A percentile compares a stretch with the other conserved stretches of the same genome.
These are phyloP conservation scores for Seriola quinqueradiata DNA, from an alignment of 2,113 vertebrate genomes.

Conservation along the genomic window DNA sequence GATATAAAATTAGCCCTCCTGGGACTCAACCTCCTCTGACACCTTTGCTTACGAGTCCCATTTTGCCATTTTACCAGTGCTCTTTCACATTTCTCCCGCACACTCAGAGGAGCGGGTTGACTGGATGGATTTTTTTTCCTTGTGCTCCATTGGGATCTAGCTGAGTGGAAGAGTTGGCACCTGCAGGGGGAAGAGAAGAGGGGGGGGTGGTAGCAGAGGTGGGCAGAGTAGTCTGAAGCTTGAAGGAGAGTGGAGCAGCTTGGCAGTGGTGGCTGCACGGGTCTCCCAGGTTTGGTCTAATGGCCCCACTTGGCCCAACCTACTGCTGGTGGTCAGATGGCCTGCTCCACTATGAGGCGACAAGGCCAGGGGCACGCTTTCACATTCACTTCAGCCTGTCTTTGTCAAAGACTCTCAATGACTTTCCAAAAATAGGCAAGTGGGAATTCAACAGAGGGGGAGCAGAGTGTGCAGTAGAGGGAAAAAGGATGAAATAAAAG, in stretches of 20 bases:
- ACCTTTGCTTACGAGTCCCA: conserved; percentile 61
- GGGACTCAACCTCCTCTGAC: conserved; percentile 73
- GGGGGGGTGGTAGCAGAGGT: conserved; percentile 44
- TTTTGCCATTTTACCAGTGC: conserved; percentile 63
- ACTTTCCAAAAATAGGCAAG: conserved; percentile 79
- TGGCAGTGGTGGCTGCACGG: conserved; percentile 64
- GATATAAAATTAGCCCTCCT: conserved; percentile 74
- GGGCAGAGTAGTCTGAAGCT: conserved; percentile 73
- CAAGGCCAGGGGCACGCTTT: conserved; percentile 76
- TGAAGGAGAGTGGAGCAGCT: conserved; percentile 80
- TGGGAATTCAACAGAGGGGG: conserved; percentile 71
- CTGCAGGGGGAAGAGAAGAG: conserved; percentile 60
- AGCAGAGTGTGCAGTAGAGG: conserved; percentile 48
- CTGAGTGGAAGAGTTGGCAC: conserved; percentile 74
- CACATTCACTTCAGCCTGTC: conserved; percentile 80
- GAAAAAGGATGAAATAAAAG: conserved; percentile 78
- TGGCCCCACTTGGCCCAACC: conserved; percentile 76
- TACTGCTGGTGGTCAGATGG: conserved; percentile 80
- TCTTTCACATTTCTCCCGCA: conserved; percentile 71
- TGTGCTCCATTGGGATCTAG: conserved; percentile 67
- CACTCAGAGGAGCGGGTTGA: conserved; percentile 61
- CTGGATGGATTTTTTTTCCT: conserved; percentile 70
- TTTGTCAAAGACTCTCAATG: conserved; percentile 85
- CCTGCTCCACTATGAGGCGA: conserved; percentile 61
- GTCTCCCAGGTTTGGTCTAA: conserved; percentile 74